phyloP scores from a whole-genome alignment of 2,888 invertebrate genomes.

The Zaprionus lineosus region DNA sequence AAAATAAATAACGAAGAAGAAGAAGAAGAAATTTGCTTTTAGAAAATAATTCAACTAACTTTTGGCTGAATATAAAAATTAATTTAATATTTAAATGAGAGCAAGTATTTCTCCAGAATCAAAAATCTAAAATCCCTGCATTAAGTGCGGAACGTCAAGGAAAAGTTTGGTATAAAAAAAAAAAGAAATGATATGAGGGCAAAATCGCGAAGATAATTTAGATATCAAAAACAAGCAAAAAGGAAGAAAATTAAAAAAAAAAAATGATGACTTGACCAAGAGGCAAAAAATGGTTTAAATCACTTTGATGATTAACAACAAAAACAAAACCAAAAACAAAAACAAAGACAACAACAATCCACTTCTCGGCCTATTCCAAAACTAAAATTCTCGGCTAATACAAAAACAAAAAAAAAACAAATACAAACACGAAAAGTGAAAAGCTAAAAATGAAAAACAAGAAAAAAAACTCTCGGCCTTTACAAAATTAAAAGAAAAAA shows the following conservation, averaged over 20 bases:
- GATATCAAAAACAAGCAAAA: constrained; percentile 34
- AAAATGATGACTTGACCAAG: constrained; percentile 48
- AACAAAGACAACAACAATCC: too few relatives aligned
- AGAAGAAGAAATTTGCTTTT: constrained; percentile 37
- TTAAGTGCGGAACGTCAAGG: constrained; percentile 38
- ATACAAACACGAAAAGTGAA: constrained; percentile 22
- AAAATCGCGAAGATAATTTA: constrained; percentile 26
- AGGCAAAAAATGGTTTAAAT: constrained; percentile 38
- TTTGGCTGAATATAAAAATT: constrained; percentile 39
- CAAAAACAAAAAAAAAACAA: constrained; percentile 22
- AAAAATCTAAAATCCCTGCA: constrained; percentile 12
- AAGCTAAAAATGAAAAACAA: too few relatives aligned
- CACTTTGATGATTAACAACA: constrained; percentile 24
- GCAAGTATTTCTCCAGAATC: constrained; percentile 3
- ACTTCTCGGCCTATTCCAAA: constrained; percentile 64
- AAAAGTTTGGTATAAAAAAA: constrained; percentile 37
- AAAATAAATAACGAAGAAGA: neutral
- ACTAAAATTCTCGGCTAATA: constrained; percentile 49
- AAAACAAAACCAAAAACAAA: constrained; percentile 26
- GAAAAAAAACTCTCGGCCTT: constrained; percentile 60
- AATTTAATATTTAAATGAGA: neutral
- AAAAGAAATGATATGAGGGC: constrained; percentile 13
- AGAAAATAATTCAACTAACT: constrained; percentile 32
- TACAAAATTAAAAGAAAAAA: constrained; percentile 34
- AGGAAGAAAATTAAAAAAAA: constrained; percentile 8